These are phyloP conservation scores for Lasioglossum malachurum DNA, from an alignment of 2,888 invertebrate genomes.

Conservation along the genomic window DNA sequence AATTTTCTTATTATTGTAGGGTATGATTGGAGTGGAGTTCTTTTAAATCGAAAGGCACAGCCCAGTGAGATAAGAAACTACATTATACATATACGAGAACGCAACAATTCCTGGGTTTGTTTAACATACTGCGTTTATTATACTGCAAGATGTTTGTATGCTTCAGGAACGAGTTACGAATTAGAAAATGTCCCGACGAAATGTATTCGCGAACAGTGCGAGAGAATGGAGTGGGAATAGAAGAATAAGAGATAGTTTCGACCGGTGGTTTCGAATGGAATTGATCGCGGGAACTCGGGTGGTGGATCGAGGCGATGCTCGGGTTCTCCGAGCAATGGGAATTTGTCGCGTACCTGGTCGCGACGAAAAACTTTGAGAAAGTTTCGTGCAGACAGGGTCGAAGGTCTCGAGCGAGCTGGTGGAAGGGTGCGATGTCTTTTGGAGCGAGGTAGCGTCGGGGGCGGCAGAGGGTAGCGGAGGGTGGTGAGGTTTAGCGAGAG, in stretches of 20 bases:
- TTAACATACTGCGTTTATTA: background rate
- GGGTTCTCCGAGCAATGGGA: background rate
- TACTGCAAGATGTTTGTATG: background rate
- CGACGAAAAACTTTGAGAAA: slow-evolving; percentile 8
- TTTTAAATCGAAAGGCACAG: no score
- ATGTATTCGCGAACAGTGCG: background rate
- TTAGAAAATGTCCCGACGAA: background rate
- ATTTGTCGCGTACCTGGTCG: slow-evolving; percentile 20
- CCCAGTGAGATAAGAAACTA: no score
- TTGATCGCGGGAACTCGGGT: background rate
- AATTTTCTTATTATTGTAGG: no score
- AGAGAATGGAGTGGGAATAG: background rate
- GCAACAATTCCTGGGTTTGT: background rate
- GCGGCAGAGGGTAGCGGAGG: background rate
- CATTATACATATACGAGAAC: no score
- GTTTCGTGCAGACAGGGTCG: slow-evolving; percentile 29
- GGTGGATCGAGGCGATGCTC: background rate
- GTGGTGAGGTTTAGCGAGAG: background rate
- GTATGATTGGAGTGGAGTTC: no score
- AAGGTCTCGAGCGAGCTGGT: slow-evolving; percentile 19
- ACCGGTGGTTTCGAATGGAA: background rate
- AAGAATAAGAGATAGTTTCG: background rate
- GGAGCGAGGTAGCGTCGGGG: background rate
- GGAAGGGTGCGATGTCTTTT: slow-evolving; percentile 7
- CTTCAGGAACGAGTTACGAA: background rate